Percentiles rank a stretch among this genome's conserved stretches.
phyloP scores from a whole-genome alignment of 1,140 invertebrate genomes.

The Popillia japonica region DNA sequence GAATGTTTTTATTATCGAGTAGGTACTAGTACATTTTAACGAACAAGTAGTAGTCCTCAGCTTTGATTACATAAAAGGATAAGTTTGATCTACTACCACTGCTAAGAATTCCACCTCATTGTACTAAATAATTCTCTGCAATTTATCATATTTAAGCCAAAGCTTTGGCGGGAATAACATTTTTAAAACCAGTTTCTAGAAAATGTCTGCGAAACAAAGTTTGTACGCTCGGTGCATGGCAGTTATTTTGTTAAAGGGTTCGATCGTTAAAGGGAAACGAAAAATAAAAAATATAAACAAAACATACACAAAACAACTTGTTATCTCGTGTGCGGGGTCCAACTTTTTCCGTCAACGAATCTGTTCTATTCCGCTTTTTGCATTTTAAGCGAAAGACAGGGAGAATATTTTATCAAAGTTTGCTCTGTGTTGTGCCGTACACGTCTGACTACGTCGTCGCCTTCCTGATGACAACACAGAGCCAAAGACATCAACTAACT shows the following conservation, averaged over 20 bases:
- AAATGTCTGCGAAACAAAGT: too few species aligned
- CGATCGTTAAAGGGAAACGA: not conserved
- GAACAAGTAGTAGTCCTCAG: too few species aligned
- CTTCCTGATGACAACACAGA: slow-evolving; percentile 10
- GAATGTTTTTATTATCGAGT: too few species aligned
- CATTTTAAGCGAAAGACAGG: slow-evolving; percentile 29
- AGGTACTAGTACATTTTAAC: too few species aligned
- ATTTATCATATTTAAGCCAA: too few species aligned
- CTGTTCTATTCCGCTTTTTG: slow-evolving; percentile 23
- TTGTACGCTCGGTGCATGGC: too few species aligned
- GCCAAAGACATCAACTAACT: slow-evolving; percentile 18
- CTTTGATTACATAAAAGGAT: too few species aligned
- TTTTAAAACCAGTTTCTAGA: too few species aligned
- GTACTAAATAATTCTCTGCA: too few species aligned
- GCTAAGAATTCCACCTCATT: too few species aligned
- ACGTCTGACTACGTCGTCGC: not conserved
- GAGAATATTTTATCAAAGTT: slow-evolving; percentile 35
- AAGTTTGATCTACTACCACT: too few species aligned
- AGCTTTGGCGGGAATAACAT: too few species aligned
- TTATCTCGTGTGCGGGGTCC: not conserved
- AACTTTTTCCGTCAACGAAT: slow-evolving; percentile 22
- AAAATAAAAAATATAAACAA: not conserved
- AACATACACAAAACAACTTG: not conserved
- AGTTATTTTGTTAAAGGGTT: not conserved
- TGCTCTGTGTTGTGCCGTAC: slow-evolving; percentile 20